Conservation (phyloP, 2,797 vertebrate genomes). For the Parauchenoglanis ngamensis region DNA sequence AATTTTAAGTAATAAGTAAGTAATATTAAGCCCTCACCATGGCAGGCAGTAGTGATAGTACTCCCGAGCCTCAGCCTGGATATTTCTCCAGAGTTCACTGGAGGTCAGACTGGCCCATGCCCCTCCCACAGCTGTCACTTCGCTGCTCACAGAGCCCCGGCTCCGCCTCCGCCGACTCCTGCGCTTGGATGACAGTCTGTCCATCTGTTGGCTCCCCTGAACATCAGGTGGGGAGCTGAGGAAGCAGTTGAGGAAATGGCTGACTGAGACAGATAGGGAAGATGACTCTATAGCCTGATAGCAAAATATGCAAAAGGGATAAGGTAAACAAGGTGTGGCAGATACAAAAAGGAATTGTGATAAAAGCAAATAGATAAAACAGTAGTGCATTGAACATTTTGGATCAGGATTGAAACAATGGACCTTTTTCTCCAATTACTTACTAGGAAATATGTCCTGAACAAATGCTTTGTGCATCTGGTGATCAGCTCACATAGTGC, state of each 20-base stretch:
- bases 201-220: slow-evolving; percentile 80
- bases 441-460: slow-evolving; percentile 92
- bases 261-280: slow-evolving; percentile 89
- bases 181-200: slow-evolving; percentile 86
- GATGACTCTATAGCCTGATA: slow-evolving; percentile 89
- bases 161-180: slow-evolving; percentile 85
- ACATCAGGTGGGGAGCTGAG: slow-evolving; percentile 86
- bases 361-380: not conserved
- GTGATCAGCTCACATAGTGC: slow-evolving; percentile 87
- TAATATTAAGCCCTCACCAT: slow-evolving; percentile 70
- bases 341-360: not conserved
- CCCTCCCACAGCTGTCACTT: slow-evolving; percentile 66
- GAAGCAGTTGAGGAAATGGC: slow-evolving; percentile 96
- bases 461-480: slow-evolving; percentile 92
- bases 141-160: slow-evolving; percentile 75
- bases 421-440: not conserved
- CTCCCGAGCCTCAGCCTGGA: slow-evolving; percentile 82
- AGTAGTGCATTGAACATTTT: not conserved
- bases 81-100: slow-evolving; percentile 86
- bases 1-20: not conserved
- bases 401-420: not conserved
- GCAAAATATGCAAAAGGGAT: slow-evolving; percentile 28
- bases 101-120: slow-evolving; percentile 85
- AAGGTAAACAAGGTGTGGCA: not conserved
- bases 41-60: slow-evolving; percentile 85